These are phyloP conservation scores for Trypoxylon attenuatum DNA, from an alignment of 2,888 invertebrate species.

Conservation along the genomic window DNA sequence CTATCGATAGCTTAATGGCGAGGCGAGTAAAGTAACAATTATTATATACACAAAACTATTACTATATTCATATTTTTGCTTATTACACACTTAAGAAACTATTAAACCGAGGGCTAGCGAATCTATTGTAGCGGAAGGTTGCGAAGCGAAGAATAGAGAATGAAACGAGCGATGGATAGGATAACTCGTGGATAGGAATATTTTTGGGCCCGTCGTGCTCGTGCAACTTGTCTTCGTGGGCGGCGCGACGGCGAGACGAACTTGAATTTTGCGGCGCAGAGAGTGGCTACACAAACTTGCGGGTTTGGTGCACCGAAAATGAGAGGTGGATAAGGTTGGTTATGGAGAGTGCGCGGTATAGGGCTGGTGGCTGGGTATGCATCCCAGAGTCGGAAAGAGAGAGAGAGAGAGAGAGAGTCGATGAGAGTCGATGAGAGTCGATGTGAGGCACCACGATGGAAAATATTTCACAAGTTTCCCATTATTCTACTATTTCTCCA, in stretches of 20 bases:
- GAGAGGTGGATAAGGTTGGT: no score
- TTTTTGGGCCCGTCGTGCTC: slow-evolving; percentile 47
- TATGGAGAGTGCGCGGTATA: no score
- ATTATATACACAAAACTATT: slow-evolving; percentile 68
- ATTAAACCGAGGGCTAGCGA: slow-evolving; percentile 66
- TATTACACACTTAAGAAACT: slow-evolving; percentile 71
- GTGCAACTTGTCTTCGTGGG: slow-evolving; percentile 48
- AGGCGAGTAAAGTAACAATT: slow-evolving; percentile 61
- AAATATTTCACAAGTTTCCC: slow-evolving; percentile 39
- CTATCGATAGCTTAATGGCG: slow-evolving; percentile 68
- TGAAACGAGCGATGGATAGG: slow-evolving; percentile 25
- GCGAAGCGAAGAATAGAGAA: slow-evolving; percentile 20
- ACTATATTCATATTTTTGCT: slow-evolving; percentile 74
- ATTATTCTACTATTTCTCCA: slow-evolving; percentile 26
- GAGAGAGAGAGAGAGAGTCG: not conserved
- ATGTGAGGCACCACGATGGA: slow-evolving; percentile 5
- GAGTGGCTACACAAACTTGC: no score
- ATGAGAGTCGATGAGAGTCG: slow-evolving; percentile 13
- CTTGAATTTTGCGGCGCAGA: not conserved
- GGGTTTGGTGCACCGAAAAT: no score
- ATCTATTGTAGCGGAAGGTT: slow-evolving; percentile 47
- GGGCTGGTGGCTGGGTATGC: no score
- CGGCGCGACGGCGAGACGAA: slow-evolving; percentile 48
- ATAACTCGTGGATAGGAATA: slow-evolving; percentile 31
- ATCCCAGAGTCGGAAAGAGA: not conserved